Conservation (phyloP, 2,113 vertebrate species). For the Drymodes brunneopygia region DNA sequence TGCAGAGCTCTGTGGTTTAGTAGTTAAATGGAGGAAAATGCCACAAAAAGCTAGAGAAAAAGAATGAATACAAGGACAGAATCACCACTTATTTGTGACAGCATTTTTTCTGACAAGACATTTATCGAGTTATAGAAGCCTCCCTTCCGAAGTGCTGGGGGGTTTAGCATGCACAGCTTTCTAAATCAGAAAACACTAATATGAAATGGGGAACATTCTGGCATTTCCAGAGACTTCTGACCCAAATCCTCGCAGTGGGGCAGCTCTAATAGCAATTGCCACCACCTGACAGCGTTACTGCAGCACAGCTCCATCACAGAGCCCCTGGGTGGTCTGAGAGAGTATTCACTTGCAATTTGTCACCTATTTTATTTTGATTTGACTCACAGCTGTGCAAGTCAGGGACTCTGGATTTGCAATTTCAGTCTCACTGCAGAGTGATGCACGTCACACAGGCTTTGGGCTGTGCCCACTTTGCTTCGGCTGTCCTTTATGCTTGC, state of each 20-base stretch:
- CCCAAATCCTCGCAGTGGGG: background rate
- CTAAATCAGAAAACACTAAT: background rate
- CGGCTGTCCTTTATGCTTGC: background rate
- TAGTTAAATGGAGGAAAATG: background rate
- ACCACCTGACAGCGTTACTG: background rate
- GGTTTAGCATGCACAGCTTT: background rate
- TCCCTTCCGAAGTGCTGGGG: background rate
- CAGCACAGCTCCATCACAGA: background rate
- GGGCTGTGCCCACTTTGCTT: background rate
- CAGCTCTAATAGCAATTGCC: background rate
- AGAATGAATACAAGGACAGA: background rate
- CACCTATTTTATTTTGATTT: background rate
- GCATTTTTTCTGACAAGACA: background rate
- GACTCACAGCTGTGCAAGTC: background rate
- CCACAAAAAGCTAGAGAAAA: background rate
- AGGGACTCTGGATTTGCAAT: background rate
- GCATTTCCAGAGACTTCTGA: background rate
- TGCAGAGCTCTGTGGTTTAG: background rate
- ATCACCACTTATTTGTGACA: background rate
- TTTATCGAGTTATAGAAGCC: background rate
- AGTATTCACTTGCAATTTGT: background rate
- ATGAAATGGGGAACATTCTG: background rate
- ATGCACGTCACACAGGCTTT: accelerated
- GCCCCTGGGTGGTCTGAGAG: background rate
- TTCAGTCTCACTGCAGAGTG: background rate